Base-by-base conservation (phyloP, 2,113 vertebrate genomes). In the Vimba vimba region DNA sequence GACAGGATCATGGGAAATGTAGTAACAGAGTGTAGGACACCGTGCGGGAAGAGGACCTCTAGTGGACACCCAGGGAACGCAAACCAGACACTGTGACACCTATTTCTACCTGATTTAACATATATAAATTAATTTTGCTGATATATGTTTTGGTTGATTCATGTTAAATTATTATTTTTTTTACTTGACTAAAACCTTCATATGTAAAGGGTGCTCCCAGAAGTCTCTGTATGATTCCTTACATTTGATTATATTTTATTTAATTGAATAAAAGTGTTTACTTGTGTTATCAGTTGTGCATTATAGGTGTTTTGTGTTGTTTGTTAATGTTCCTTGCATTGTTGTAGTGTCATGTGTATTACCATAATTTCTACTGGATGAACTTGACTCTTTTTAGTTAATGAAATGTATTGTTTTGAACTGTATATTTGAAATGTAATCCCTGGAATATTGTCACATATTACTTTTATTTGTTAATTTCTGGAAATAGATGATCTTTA, bases 401-500 rank as follows among this genome's bases (percentile, higher is more conserved):
- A 71, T 71, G 19, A 39, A 71, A 39, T 43, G 4, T 45, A 73
- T 43, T 4, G 0, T n/a, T n/a, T 13, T 39, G 8, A 21, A 39
- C 10, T 6, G 17, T 25, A 12, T 10, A 62, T 62, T 62, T 25
- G 4, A 62, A 62, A 62, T 27, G 60, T 25, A 12, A 71, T 73
- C 45, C 21, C 52, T 71, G 17, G 33, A 50, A 50, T 69, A 6
- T 36, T 21, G 33, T 39, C 30, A 47, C 5, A 47, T 75, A 47
- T 3, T 75, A 75, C 12, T 8, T 74, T 25, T 45, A n/a, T 74
- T 75, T 7, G 25, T 36, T 47, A 6, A 27, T 25, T 47, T 27
- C 55, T 30, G 25, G 13, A 52, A 52, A 77, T 15, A 66, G 9
- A 39, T 82, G 84, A 88, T 71, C 87, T 85, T 85, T 85, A 55